These are phyloP conservation scores for Pituophis catenifer DNA, from an alignment of 2,113 vertebrate species.

Conservation along the genomic window DNA sequence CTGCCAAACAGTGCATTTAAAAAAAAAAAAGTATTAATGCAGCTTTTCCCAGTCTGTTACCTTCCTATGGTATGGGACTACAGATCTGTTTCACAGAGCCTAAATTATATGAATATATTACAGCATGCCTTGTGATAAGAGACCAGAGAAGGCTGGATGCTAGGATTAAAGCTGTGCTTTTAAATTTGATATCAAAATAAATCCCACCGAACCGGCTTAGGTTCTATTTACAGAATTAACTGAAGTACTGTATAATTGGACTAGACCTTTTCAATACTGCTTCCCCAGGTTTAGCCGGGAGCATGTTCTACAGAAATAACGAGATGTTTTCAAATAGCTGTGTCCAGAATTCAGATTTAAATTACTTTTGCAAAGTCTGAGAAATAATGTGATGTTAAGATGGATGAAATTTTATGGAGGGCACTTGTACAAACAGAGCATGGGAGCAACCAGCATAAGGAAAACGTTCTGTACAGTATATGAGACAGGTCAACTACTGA, in stretches of 20 bases:
- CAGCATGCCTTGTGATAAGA: not conserved
- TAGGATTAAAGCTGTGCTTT: not conserved
- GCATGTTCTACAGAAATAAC: not conserved
- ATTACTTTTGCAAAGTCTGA: not conserved
- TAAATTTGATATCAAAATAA: not conserved
- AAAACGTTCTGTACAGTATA: not conserved
- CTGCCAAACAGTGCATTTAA: not conserved
- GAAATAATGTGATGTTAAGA: not conserved
- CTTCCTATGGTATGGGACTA: not conserved
- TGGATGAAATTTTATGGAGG: not conserved
- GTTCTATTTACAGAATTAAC: not conserved
- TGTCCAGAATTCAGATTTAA: not conserved
- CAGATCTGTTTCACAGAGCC: not conserved
- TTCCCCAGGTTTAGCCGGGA: not conserved
- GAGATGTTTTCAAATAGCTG: not conserved
- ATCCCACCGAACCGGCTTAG: not conserved
- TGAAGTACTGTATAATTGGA: not conserved
- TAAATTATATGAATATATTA: not conserved
- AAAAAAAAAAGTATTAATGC: not conserved
- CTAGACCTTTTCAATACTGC: not conserved
- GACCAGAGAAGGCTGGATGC: not conserved
- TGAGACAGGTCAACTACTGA: not conserved
- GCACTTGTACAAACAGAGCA: constrained; percentile 36
- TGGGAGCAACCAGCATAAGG: constrained; percentile 10
- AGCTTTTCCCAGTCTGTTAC: not conserved